phyloP scores from a whole-genome alignment of 1,140 invertebrate genomes.

The Drosophila erecta region DNA sequence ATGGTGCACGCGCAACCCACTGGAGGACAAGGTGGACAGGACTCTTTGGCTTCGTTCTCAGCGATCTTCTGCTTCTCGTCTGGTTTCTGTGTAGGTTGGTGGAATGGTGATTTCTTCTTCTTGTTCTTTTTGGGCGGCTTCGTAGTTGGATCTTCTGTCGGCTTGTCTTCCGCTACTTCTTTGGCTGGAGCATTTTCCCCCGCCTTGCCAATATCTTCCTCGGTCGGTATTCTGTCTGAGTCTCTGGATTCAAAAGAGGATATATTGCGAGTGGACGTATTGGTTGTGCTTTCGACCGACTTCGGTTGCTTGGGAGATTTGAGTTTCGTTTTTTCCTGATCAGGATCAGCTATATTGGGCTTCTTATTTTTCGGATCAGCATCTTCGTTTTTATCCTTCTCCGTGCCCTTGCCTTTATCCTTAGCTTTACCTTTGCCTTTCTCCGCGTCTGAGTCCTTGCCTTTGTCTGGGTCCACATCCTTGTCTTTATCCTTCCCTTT shows the following conservation, averaged over 20 bases:
- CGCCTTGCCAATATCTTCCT: neutral
- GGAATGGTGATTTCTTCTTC: neutral
- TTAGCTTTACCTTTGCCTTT: neutral
- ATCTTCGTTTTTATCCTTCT: neutral
- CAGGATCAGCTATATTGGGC: neutral
- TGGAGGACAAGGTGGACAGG: conserved; percentile 1
- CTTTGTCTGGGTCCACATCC: neutral
- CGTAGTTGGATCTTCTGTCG: neutral
- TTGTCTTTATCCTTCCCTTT: neutral
- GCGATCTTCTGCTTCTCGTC: neutral
- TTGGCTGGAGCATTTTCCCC: neutral
- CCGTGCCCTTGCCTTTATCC: neutral
- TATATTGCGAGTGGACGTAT: neutral
- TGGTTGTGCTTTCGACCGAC: neutral
- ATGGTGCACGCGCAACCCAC: conserved; percentile 29
- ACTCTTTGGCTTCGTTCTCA: neutral
- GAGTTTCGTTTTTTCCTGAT: neutral
- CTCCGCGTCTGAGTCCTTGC: no score
- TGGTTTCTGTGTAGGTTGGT: neutral
- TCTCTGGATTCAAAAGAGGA: neutral
- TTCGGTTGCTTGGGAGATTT: neutral
- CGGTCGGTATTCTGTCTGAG: neutral
- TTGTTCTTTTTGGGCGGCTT: neutral
- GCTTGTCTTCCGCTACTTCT: neutral
- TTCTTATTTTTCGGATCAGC: neutral